Evolutionary conservation across 2,113 vertebrate genomes (phyloP), one percentile per base, ranked within the genome.

Genomic region (Mesoclemmys tuberculata): DNA sequence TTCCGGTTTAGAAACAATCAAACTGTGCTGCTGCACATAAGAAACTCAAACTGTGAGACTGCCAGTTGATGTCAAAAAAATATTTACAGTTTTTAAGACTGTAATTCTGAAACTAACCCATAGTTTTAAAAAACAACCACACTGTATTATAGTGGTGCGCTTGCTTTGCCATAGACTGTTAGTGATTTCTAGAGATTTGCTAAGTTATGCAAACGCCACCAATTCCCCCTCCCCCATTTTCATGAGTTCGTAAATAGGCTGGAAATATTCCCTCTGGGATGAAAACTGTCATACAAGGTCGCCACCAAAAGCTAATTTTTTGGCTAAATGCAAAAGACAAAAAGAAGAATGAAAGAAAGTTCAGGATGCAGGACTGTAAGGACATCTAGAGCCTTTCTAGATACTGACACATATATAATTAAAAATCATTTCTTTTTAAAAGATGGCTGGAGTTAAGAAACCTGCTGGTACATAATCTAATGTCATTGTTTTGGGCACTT

Each of bases 1-100:
- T 95, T 56, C 88, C 94, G 94, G 55, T 89, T 94, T 84, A 93
- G 93, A 95, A 86, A 96, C 58, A 97, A 93, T 85, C 90, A 87
- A 46, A 88, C 54, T 52, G 71, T 75, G 84, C 89, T 41, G n/a
- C 13, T 85, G 81, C 74, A 52, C 51, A 52, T 52, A 52, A 52
- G 51, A 18, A 52, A 52, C 51, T 85, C 89, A 87, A 46, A 88
- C 54, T 52, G 64, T 75, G 82, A 89, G n/a, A 41, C 13, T 82
- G 81, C 74, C 55, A 95, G 41, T 35, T 49, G 87, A 81, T 78
- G 68, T 54, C 24, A 94, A 95, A 87, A 58, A 52, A 96, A 85
- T n/a, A n/a, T 10, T 87, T 5, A 38, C 51, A 13, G 1, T 48
- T 85, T 89, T 18, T 52, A 80, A 80, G 55, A 91, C 3, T 19